phyloP scores from a whole-genome alignment of 1,140 invertebrate genomes.

The Andricus grossulariae region DNA sequence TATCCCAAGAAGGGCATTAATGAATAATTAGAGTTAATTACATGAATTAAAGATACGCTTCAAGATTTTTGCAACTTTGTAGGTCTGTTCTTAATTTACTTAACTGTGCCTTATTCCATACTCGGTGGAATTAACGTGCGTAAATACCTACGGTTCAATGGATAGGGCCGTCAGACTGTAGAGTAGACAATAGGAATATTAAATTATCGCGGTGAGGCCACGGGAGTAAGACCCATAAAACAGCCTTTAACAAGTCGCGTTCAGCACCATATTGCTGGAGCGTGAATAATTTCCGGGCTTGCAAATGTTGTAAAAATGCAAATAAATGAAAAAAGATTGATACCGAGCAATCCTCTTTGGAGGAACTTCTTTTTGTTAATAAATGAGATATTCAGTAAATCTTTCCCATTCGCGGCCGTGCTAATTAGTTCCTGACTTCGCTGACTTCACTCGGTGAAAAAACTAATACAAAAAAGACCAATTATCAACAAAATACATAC shows the following conservation, averaged over 20 bases:
- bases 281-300: slow-evolving; percentile 38
- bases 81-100: background rate
- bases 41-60: background rate
- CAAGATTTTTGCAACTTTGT: background rate
- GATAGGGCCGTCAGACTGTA: background rate
- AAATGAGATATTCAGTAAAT: slow-evolving; percentile 44
- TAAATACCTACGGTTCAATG: slow-evolving; percentile 27
- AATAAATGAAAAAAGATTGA: slow-evolving; percentile 42
- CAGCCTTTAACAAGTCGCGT: slow-evolving; percentile 21
- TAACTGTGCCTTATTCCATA: background rate
- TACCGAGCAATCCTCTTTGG: background rate
- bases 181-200: slow-evolving; percentile 36
- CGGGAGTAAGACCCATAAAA: background rate
- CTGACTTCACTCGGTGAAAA: background rate
- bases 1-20: slow-evolving; percentile 23
- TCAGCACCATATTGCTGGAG: slow-evolving; percentile 36
- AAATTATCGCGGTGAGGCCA: slow-evolving; percentile 30
- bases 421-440: slow-evolving; percentile 38
- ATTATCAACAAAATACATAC: too few species aligned
- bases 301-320: slow-evolving; percentile 34
- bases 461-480: too few species aligned
- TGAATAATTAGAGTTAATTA: slow-evolving; percentile 16
- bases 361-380: slow-evolving; percentile 38
- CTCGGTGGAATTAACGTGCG: background rate
- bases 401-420: slow-evolving; percentile 41